Conservation (phyloP, 2,888 invertebrate genomes). For the Serrognathus titanus region DNA sequence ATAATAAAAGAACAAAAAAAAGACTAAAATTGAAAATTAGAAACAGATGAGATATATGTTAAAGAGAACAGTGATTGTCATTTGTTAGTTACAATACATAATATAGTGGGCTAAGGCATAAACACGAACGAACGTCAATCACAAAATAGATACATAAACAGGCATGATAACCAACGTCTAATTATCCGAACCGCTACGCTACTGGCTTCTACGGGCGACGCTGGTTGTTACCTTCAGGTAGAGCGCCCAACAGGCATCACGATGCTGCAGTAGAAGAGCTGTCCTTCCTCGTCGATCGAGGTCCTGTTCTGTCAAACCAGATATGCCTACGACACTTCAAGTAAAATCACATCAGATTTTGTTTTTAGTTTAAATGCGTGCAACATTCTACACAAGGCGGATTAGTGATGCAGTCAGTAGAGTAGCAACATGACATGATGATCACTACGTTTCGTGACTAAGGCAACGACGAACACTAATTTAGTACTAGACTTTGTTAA, state of each 20-base stretch:
- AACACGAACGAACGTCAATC: background rate
- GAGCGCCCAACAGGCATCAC: constrained; percentile 5
- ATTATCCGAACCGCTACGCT: constrained; percentile 36
- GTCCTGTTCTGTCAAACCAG: constrained; percentile 26
- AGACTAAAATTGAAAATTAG: too few relatives aligned
- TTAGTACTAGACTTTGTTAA: constrained; percentile 20
- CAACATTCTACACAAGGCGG: constrained; percentile 43
- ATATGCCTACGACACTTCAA: constrained; percentile 40
- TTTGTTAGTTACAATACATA: too few relatives aligned
- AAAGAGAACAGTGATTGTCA: too few relatives aligned
- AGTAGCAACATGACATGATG: constrained; percentile 38
- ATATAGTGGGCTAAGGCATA: background rate
- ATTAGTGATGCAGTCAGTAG: constrained; percentile 45
- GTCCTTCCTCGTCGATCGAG: constrained; percentile 20
- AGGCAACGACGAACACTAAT: constrained; percentile 31
- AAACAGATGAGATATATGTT: too few relatives aligned
- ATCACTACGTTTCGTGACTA: constrained; percentile 8
- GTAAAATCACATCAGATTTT: constrained; percentile 42
- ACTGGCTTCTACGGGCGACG: constrained; percentile 33
- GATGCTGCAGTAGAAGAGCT: constrained; percentile 1
- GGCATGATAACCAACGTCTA: constrained; percentile 20
- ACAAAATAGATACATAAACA: constrained; percentile 10
- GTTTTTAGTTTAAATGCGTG: constrained; percentile 33
- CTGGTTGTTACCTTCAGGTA: constrained; percentile 37
- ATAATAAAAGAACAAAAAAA: too few relatives aligned